These are phyloP conservation scores for Tympanoctomys barrerae DNA, from an alignment of 2,797 vertebrate genomes.

Conservation along the genomic window DNA sequence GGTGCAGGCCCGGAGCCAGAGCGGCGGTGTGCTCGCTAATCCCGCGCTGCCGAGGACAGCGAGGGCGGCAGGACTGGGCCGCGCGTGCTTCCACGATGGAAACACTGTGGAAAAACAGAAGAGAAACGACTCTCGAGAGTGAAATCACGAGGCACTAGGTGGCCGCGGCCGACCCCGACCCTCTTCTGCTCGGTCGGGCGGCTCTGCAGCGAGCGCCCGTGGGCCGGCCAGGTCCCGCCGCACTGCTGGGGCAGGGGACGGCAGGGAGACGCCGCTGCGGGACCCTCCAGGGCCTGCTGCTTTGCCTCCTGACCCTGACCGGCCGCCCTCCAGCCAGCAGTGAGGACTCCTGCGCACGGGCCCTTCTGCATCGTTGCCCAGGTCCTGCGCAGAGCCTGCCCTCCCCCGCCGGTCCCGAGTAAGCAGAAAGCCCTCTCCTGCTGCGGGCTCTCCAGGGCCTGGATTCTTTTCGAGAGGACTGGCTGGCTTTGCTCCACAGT, in stretches of 20 bases:
- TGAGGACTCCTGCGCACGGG: fast-evolving
- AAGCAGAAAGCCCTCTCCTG: neutral
- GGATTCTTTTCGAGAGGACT: neutral
- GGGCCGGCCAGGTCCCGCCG: neutral
- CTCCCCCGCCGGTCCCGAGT: neutral
- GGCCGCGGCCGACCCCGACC: fast-evolving
- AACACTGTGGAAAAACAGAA: neutral
- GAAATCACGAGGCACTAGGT: fast-evolving
- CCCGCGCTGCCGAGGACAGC: no score
- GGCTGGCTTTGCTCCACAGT: fast-evolving
- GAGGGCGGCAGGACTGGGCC: neutral
- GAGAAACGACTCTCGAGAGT: neutral
- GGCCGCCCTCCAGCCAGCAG: fast-evolving
- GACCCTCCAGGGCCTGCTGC: fast-evolving
- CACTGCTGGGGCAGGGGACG: no score
- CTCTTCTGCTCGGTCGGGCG: fast-evolving
- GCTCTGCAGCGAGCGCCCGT: fast-evolving
- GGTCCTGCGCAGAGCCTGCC: no score
- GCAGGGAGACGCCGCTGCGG: fast-evolving
- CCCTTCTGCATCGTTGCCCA: neutral
- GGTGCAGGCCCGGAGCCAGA: no score
- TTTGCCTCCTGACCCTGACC: fast-evolving
- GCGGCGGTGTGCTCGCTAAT: no score
- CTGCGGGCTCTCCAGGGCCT: fast-evolving
- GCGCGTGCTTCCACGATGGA: neutral